Conservation (phyloP, 1,140 invertebrate genomes). For the Lepidotrigona ventralis region DNA sequence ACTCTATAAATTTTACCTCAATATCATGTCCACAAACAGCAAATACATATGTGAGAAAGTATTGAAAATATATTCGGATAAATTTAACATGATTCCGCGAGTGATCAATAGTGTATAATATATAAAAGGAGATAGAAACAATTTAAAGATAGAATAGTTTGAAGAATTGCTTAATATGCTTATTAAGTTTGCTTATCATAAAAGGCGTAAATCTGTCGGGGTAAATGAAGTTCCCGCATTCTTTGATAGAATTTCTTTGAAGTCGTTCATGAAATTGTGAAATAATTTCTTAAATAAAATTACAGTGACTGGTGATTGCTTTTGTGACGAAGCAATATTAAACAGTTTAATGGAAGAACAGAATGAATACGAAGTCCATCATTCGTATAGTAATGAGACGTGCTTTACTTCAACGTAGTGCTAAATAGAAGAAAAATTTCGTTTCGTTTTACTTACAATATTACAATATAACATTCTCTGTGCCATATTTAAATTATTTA, state of each 20-base stretch:
- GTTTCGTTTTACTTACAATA: neutral
- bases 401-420: neutral
- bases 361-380: neutral
- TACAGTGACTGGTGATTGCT: neutral
- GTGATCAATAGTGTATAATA: neutral
- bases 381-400: neutral
- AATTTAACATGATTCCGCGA: neutral
- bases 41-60: neutral
- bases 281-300: neutral
- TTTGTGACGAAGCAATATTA: neutral
- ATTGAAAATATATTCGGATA: too few species aligned
- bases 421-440: neutral
- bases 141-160: neutral
- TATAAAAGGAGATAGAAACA: neutral
- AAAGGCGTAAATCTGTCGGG: neutral
- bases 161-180: neutral
- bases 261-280: neutral
- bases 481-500: neutral
- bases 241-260: neutral
- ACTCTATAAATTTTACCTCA: too few species aligned
- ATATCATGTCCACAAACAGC: neutral
- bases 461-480: neutral
- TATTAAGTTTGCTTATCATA: neutral
- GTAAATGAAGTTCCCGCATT: neutral
- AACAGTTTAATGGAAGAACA: neutral